Evolutionary conservation across 64 coral and sea anemone species (phyloP).

Genomic region (Actinia equina): DNA sequence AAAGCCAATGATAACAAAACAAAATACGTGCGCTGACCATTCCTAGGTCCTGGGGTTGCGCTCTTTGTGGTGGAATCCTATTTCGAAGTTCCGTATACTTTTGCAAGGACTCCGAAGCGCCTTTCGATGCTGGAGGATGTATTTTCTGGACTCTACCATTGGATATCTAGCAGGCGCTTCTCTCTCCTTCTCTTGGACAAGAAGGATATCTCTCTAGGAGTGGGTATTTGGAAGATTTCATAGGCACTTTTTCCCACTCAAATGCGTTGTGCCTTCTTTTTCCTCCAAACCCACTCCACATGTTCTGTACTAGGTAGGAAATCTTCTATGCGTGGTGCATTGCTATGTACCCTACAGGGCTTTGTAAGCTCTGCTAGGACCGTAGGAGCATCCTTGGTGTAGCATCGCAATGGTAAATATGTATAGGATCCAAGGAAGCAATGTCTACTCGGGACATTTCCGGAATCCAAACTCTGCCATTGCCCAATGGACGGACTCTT

Average conservation of each 20-base stretch:
- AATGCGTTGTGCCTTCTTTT: neutral
- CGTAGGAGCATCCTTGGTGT: neutral
- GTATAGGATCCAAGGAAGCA: neutral
- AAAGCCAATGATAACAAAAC: too few species aligned
- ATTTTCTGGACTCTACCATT: too few species aligned
- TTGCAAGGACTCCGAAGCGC: too few species aligned
- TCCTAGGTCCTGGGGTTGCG: too few species aligned
- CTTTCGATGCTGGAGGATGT: too few species aligned
- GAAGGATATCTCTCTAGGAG: neutral
- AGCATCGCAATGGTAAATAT: neutral
- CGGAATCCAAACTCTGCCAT: neutral
- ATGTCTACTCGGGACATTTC: neutral
- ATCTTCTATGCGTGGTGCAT: neutral
- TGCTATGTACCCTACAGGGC: neutral
- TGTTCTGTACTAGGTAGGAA: too few species aligned
- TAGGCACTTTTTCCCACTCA: neutral
- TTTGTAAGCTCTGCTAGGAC: neutral
- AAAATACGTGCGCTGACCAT: too few species aligned
- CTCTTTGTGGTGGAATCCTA: too few species aligned
- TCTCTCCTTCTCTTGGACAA: too few species aligned
- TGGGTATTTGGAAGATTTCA: neutral
- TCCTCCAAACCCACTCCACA: too few species aligned
- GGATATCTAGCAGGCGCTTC: too few species aligned
- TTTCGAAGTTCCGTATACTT: too few species aligned
- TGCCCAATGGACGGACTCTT: neutral